Evolutionary conservation across 2,888 invertebrate species (phyloP).

Genomic region (Nomada fabriciana): DNA sequence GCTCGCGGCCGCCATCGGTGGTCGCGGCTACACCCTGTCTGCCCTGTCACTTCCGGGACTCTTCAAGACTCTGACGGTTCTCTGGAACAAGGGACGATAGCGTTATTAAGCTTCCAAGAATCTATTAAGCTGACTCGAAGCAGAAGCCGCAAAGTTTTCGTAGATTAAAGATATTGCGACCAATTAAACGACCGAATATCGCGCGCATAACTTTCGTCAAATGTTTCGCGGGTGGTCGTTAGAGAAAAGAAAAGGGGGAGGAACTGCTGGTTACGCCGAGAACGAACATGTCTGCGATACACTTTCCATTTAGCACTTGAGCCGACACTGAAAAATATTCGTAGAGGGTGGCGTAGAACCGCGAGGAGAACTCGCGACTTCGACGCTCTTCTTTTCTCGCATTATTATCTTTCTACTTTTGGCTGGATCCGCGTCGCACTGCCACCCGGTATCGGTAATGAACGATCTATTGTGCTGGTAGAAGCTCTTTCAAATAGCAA

Average conservation of each 20-base stretch:
- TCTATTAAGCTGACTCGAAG: neutral
- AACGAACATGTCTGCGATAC: slow-evolving; percentile 11
- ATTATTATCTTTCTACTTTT: slow-evolving; percentile 75
- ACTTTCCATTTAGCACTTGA: slow-evolving; percentile 42
- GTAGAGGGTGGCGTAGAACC: slow-evolving; percentile 10
- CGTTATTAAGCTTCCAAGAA: neutral
- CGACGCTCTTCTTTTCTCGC: slow-evolving; percentile 60
- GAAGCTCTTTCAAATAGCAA: slow-evolving; percentile 66
- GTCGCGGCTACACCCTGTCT: slow-evolving; percentile 75
- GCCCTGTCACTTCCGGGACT: slow-evolving; percentile 74
- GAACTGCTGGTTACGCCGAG: too few relatives aligned
- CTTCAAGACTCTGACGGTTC: slow-evolving; percentile 61
- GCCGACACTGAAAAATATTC: slow-evolving; percentile 5
- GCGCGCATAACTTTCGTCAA: too few relatives aligned
- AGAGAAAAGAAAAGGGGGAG: neutral
- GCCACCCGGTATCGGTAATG: slow-evolving; percentile 80
- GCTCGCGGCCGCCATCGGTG: slow-evolving; percentile 82
- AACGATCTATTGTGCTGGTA: slow-evolving; percentile 82
- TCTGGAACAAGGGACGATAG: slow-evolving; percentile 69
- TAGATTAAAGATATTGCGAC: too few relatives aligned
- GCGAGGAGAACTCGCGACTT: slow-evolving; percentile 47
- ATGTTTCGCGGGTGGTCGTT: slow-evolving; percentile 9
- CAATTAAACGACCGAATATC: neutral
- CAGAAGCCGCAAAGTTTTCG: neutral
- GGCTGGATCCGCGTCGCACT: slow-evolving; percentile 55